Base-by-base conservation (phyloP, 1,140 invertebrate genomes). In the Papilio helenus region DNA sequence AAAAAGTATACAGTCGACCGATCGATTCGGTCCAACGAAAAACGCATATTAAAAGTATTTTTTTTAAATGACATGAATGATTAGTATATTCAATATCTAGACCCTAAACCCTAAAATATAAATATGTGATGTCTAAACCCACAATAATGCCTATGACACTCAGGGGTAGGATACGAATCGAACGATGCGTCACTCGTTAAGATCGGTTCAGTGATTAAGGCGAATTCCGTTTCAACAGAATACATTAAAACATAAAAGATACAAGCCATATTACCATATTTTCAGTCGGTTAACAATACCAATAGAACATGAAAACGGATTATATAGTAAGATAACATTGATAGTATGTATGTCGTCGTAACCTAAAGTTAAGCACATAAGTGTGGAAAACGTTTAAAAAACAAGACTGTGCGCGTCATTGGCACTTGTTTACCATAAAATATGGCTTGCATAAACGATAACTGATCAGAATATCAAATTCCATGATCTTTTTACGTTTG, bases 21-120 rank as follows among this genome's bases (percentile, higher is more conserved):
- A 39, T 39, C 4, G 34, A 39, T n/a, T 39, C 34, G 3, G 34
- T 34, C 34, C 5, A 34, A 34, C 34, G 34, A 34, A 34, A 34
- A 34, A 39, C 34, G 34, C 34, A 5, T 7, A 39, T 39, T 39
- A 8, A 5, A 39, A 8, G 5, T 8, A 39, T 8, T 39, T 39
- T 39, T 39, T 39, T 8, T 8, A 39, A 7, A 39, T 39, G 0
- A 8, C 5, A 39, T 81, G 1, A 26, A 65, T 2, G 51, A 74
- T 9, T 81, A 79, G 46, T 81, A 3, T 79, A 79, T n/a, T 26
- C 79, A n/a, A 3, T 81, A 79, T n/a, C 23, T 81, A 29, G 76
- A 55, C 5, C 71, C 76, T 39, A 39, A 39, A 39, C 34, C 8
- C 3, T 7, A 8, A 39, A 34, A 34, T 34, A 34, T 4, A 34